phyloP scores from a whole-genome alignment of 2,888 invertebrate species.

The Ametastegia equiseti region DNA sequence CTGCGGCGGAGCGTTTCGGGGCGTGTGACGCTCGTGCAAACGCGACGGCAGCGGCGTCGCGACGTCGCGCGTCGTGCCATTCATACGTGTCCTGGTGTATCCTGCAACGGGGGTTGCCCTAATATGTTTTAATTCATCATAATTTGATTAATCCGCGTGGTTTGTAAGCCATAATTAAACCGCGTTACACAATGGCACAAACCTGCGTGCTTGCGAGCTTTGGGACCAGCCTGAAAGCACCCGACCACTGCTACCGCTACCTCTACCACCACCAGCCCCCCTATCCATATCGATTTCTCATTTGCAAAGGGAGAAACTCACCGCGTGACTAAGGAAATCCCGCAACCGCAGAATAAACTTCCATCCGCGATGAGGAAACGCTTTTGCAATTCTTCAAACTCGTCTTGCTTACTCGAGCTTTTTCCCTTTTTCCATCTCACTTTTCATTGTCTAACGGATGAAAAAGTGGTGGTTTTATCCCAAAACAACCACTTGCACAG shows the following conservation, averaged over 20 bases:
- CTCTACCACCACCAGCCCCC: neutral
- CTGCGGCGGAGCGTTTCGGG: neutral
- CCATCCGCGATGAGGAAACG: neutral
- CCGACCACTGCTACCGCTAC: too few species aligned
- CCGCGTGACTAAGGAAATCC: conserved; percentile 24
- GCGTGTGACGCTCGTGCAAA: too few species aligned
- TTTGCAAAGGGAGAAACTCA: conserved; percentile 12
- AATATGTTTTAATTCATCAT: conserved; percentile 70
- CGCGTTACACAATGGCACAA: conserved; percentile 8
- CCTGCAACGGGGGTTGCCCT: too few species aligned
- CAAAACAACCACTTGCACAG: too few species aligned
- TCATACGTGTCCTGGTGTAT: too few species aligned
- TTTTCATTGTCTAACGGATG: too few species aligned
- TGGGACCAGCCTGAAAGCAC: neutral
- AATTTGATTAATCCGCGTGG: conserved; percentile 65
- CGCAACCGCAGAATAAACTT: neutral
- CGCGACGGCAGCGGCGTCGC: too few species aligned
- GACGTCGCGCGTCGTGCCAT: too few species aligned
- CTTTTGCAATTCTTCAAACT: neutral
- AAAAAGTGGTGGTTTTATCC: too few species aligned
- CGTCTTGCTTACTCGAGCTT: neutral
- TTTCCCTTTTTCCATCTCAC: too few species aligned
- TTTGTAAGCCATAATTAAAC: conserved; percentile 30
- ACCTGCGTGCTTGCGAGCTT: too few species aligned
- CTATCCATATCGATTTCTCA: conserved; percentile 15